Evolutionary conservation across 2,888 invertebrate genomes (phyloP), one percentile per base, ranked within the genome.

Genomic region (Cryptus viduatorius): DNA sequence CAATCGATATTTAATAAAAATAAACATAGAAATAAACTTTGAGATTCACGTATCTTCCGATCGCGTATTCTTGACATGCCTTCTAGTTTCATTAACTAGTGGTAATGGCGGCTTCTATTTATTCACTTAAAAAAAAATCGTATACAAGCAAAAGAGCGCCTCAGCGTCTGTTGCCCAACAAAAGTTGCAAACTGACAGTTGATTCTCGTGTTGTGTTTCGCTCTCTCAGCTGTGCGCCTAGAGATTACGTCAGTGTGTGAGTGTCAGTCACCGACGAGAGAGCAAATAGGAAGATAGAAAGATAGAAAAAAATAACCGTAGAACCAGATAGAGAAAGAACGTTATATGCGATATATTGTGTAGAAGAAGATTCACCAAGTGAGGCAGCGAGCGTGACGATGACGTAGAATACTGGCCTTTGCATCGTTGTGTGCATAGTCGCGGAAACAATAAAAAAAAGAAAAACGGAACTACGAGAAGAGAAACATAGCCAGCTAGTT

Each of bases 341-440:
- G 48, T 44, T n/a, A 42, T 19, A 67, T 24, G 3, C 24, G 24
- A 3, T 24, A 24, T 1, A 24, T 29, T 4, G 14, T 29, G 59
- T 14, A 61, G 59, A 31, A 61, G 14, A 29, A 5, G 31, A 81
- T 69, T 76, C 44, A 69, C 69, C 81, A 76, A 76, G 16, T 53
- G 64, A 42, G 12, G 42, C 16, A 53, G 46, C 19, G 69, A 82
- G 71, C 69, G 81, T 65, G 61, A 76, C 76, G 50, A 71, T 29
- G 19, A 42, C 65, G 37, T 42, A 42, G 42, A n/a, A 42, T 16
- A 14, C 5, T 14, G 24, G 16, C 10, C 8, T 56, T 56, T 16
- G 56, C 12, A 19, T 56, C 59, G 59, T 61, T 61, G 31, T 61
- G 14, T 61, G 29, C 59, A 14, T 12, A 61, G 31, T 4, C 12